Percentiles rank a stretch among this genome's conserved stretches.
phyloP scores from a whole-genome alignment of 53 echinoderm and acorn worm species.

The Stichopus horrens region DNA sequence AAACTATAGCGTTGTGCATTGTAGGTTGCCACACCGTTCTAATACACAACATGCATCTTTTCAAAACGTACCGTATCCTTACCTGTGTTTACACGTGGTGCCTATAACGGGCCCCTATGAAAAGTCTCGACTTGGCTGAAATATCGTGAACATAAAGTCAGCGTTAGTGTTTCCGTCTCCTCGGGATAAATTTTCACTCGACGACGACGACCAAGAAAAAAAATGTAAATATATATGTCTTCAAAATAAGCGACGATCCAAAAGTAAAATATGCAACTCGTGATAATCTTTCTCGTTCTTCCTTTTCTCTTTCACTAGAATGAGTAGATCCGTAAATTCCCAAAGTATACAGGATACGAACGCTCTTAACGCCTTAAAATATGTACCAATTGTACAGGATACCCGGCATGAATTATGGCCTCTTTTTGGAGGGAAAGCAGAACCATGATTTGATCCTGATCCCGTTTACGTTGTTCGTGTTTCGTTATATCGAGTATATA shows the following conservation, averaged over 20 bases:
- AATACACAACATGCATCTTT: no score
- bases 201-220: not conserved
- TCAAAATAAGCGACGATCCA: not conserved
- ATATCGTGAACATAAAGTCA: not conserved
- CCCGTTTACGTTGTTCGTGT: not conserved
- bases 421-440: not conserved
- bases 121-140: slow-evolving; percentile 11
- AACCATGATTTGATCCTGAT: not conserved
- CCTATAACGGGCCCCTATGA: slow-evolving; percentile 35
- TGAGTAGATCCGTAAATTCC: no score
- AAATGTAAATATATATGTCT: not conserved
- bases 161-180: not conserved
- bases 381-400: no score
- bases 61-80: not conserved
- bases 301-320: no score
- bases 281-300: no score
- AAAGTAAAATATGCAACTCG: not conserved
- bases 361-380: no score
- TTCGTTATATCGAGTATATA: not conserved
- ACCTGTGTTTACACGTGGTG: slow-evolving; percentile 46
- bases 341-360: no score
- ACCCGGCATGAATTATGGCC: no score
- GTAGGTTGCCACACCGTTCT: no score
- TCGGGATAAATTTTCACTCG: not conserved
- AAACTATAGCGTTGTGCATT: no score